Conservation (phyloP, 2,888 invertebrate species). For the Tiliacea aurago region DNA sequence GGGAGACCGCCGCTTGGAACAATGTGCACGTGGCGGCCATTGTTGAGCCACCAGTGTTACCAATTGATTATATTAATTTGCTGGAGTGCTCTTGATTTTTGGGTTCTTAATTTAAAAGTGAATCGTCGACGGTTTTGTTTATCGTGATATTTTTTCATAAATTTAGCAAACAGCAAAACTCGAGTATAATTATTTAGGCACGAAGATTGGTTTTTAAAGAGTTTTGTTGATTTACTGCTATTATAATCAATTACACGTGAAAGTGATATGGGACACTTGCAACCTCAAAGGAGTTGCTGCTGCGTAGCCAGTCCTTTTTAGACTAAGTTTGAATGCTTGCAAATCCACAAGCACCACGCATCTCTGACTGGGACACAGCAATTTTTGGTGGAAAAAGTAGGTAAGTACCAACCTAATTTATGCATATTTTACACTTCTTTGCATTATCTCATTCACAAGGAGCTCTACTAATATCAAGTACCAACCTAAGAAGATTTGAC, state of each 20-base stretch:
- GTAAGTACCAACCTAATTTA: background rate
- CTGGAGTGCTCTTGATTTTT: slow-evolving; percentile 60
- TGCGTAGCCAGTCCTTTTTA: background rate
- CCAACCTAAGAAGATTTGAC: slow-evolving; percentile 36
- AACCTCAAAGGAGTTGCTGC: background rate
- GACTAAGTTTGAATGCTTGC: background rate
- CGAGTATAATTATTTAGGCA: background rate
- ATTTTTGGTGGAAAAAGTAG: background rate
- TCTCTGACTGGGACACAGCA: background rate
- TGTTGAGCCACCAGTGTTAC: slow-evolving; percentile 77
- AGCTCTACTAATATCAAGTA: background rate
- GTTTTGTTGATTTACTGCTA: too few relatives aligned
- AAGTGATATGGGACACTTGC: background rate
- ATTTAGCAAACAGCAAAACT: background rate
- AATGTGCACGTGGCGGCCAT: slow-evolving; percentile 74
- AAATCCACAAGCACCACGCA: background rate
- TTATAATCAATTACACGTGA: background rate
- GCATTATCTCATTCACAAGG: background rate
- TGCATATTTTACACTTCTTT: background rate
- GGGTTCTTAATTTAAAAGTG: slow-evolving; percentile 20
- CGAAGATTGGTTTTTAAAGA: background rate
- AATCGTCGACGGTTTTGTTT: background rate
- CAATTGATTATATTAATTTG: slow-evolving; percentile 76
- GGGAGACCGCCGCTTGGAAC: slow-evolving; percentile 57
- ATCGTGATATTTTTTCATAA: background rate